Conservation (phyloP, 2,113 vertebrate species). For the Bos indicus region DNA sequence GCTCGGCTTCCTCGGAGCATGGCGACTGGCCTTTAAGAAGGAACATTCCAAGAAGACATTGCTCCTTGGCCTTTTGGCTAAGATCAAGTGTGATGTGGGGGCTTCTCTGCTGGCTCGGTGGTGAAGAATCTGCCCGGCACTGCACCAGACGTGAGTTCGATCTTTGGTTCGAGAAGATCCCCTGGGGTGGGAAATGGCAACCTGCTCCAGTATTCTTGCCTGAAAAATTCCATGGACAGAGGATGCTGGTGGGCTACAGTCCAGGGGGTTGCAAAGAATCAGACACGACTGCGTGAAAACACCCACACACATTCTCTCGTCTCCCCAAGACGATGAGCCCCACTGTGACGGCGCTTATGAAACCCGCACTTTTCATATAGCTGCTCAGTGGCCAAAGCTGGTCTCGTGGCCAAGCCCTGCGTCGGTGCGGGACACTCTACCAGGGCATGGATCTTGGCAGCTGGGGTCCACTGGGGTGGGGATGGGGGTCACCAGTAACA, state of each 20-base stretch:
- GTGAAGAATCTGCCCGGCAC: accelerated
- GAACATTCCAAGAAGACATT: not conserved
- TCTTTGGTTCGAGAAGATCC: not conserved
- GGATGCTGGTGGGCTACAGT: not conserved
- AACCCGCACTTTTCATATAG: not conserved
- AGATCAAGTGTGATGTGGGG: not conserved
- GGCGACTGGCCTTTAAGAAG: not conserved
- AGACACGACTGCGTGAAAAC: not conserved
- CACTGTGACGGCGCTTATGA: not conserved
- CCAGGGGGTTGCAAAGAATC: not conserved
- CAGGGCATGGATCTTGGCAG: not conserved
- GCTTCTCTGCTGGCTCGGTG: not conserved
- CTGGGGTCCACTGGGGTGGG: not conserved
- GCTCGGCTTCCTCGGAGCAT: not conserved
- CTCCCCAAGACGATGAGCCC: not conserved
- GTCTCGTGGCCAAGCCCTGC: not conserved
- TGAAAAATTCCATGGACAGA: not conserved
- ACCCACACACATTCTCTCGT: not conserved
- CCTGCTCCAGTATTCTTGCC: not conserved
- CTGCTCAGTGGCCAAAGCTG: not conserved
- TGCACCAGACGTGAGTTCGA: accelerated
- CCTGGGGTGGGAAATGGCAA: not conserved
- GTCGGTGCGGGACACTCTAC: not conserved
- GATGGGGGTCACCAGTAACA: not conserved
- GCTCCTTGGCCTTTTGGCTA: not conserved